A percentile compares a stretch with the other conserved stretches of the same genome.
Conservation (phyloP, 1,140 invertebrate species). For the Ylistrum balloti region DNA sequence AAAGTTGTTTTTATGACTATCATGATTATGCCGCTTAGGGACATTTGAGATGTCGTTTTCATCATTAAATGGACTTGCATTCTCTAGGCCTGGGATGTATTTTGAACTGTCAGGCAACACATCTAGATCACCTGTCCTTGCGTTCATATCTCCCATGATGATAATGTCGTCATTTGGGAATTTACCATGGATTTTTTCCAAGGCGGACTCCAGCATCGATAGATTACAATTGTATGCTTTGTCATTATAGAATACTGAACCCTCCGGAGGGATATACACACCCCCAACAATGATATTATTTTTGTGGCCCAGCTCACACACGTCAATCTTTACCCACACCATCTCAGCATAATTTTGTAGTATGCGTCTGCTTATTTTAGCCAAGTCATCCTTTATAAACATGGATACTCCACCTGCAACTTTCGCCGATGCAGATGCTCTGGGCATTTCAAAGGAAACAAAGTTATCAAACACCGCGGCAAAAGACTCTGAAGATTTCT, state of each 20-base stretch:
- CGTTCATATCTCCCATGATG: neutral
- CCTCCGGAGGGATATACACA: neutral
- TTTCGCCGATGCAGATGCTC: neutral
- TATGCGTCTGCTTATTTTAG: neutral
- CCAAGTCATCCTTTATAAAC: neutral
- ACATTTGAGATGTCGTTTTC: neutral
- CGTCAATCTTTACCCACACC: neutral
- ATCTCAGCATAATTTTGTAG: neutral
- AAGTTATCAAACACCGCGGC: neutral
- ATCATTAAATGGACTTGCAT: neutral
- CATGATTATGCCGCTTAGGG: constrained; percentile 25
- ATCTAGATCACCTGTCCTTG: too few species aligned
- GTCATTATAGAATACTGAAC: constrained; percentile 39
- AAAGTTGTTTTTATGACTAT: constrained; percentile 45
- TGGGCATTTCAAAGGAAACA: constrained; percentile 27
- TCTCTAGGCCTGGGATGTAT: constrained; percentile 20
- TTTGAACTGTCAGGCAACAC: neutral
- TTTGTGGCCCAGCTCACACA: neutral
- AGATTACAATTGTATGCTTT: constrained; percentile 1
- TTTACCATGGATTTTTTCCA: neutral
- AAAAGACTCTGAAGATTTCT: neutral
- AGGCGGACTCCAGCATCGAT: neutral
- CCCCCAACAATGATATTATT: neutral
- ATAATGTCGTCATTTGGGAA: neutral
- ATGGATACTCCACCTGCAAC: neutral